Percentiles rank a stretch among this genome's conserved stretches.
Evolutionary conservation across 2,797 vertebrate genomes (phyloP).

Genomic region (Manis crassicaudata): DNA sequence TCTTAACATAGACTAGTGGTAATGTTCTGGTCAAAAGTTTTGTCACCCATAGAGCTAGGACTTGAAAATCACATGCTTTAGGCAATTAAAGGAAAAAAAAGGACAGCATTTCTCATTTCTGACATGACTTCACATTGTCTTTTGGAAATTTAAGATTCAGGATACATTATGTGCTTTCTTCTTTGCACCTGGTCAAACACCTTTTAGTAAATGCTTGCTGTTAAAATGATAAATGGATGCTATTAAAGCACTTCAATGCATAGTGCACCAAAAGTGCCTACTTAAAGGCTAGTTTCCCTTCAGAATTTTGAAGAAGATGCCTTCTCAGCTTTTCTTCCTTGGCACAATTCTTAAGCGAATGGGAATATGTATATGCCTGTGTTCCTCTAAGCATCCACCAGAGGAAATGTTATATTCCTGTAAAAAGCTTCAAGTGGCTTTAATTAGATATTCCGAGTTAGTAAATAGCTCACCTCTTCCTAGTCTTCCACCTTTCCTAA

Average conservation of each 20-base stretch:
- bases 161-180: conserved; percentile 66
- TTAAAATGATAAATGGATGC: conserved; percentile 76
- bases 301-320: conserved; percentile 75
- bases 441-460: conserved; percentile 29
- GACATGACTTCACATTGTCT: conserved; percentile 64
- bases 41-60: background rate
- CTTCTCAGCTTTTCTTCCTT: conserved; percentile 76
- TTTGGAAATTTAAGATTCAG: conserved; percentile 65
- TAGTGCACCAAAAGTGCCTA: conserved; percentile 67
- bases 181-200: conserved; percentile 69
- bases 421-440: conserved; percentile 41
- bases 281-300: conserved; percentile 72
- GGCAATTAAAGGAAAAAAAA: conserved; percentile 48
- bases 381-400: background rate
- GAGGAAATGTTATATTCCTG: background rate
- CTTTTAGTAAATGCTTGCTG: conserved; percentile 67
- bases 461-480: background rate
- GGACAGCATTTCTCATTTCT: conserved; percentile 53
- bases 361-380: background rate
- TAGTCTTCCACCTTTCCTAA: background rate
- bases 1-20: background rate
- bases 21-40: conserved; percentile 21
- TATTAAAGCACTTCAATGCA: conserved; percentile 75
- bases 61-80: conserved; percentile 16
- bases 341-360: conserved; percentile 66